Percentiles rank a stretch among this genome's conserved stretches.
Conservation (phyloP, 2,797 vertebrate genomes). For the Choloepus didactylus region DNA sequence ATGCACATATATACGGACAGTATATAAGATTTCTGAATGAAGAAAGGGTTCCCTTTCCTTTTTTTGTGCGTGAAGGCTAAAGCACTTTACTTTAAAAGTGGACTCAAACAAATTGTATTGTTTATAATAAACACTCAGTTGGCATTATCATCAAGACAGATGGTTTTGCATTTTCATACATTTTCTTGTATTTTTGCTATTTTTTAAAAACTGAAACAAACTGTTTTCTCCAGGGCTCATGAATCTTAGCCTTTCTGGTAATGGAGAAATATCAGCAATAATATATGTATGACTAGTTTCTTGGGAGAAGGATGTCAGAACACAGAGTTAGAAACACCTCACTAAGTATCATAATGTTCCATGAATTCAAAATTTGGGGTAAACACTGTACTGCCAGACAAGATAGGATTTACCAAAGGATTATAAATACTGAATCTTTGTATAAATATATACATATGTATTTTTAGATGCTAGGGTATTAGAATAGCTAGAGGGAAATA, state of each 20-base stretch:
- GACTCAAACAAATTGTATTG: slow-evolving; percentile 55
- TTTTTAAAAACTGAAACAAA: slow-evolving; percentile 85
- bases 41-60: background rate
- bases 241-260: slow-evolving; percentile 71
- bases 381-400: no score
- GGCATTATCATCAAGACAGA: slow-evolving; percentile 84
- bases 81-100: slow-evolving; percentile 39
- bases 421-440: no score
- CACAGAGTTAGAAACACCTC: background rate
- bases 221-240: slow-evolving; percentile 83
- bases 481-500: no score
- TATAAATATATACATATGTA: no score
- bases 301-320: slow-evolving; percentile 21
- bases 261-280: background rate
- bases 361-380: slow-evolving; percentile 20
- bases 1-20: background rate
- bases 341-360: background rate
- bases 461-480: no score
- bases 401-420: no score
- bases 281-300: slow-evolving; percentile 28
- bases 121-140: slow-evolving; percentile 83
- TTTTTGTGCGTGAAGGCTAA: background rate
- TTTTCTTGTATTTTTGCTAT: slow-evolving; percentile 83
- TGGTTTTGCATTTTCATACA: slow-evolving; percentile 82
- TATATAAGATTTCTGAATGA: background rate